A percentile compares a stretch with the other conserved stretches of the same genome.
These are phyloP conservation scores for Xiphorhynchus erythropygius DNA, from an alignment of 2,797 vertebrate species.

Conservation along the genomic window DNA sequence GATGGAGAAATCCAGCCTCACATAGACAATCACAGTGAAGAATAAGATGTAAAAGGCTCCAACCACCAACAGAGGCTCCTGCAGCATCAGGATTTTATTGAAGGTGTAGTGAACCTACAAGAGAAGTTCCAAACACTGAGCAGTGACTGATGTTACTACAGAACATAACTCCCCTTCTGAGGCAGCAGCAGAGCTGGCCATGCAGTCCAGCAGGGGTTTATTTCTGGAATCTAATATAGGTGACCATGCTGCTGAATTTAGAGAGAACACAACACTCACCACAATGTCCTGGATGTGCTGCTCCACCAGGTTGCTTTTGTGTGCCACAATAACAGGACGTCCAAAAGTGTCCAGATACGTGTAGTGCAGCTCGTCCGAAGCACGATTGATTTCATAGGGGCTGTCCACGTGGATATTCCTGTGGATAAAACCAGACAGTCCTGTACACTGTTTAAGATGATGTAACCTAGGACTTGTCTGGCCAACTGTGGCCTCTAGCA, in stretches of 20 bases:
- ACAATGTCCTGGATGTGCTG: constrained; percentile 98
- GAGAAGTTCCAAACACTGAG: background rate
- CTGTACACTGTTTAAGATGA: background rate
- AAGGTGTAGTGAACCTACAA: constrained; percentile 93
- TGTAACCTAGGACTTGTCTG: background rate
- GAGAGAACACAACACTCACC: constrained; percentile 74
- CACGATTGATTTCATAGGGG: constrained; percentile 90
- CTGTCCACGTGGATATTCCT: constrained; percentile 95
- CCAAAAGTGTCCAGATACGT: constrained; percentile 98
- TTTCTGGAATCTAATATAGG: background rate
- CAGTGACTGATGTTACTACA: background rate
- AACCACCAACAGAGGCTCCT: constrained; percentile 95
- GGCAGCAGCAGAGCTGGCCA: background rate
- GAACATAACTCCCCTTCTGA: background rate
- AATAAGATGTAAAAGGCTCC: constrained; percentile 97
- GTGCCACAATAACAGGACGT: constrained; percentile 91
- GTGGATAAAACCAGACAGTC: background rate
- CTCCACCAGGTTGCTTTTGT: constrained; percentile 94
- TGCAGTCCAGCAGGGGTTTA: background rate
- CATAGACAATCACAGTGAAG: constrained; percentile 97
- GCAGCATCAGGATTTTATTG: constrained; percentile 97
- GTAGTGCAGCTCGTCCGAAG: constrained; percentile 91
- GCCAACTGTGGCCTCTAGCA: background rate
- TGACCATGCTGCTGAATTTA: background rate
- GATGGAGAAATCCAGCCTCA: constrained; percentile 97